These are phyloP conservation scores for Macrotus californicus DNA, from an alignment of 2,113 vertebrate species.

Conservation along the genomic window DNA sequence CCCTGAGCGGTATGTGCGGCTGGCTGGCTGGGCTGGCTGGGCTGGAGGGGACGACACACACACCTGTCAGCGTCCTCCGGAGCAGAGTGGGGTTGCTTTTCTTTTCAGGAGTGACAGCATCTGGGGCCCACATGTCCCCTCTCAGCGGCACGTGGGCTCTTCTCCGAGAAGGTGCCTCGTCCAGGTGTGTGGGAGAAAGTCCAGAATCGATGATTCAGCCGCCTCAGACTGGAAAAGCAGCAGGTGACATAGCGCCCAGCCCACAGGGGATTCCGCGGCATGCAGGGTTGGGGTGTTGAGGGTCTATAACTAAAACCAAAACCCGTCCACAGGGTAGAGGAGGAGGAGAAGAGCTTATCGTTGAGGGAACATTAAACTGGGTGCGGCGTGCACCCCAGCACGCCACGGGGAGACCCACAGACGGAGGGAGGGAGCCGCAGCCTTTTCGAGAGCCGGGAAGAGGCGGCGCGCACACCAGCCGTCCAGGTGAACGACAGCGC, in stretches of 20 bases:
- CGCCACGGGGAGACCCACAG: not conserved
- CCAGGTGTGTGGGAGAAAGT: rapidly evolving
- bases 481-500: not conserved
- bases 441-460: not conserved
- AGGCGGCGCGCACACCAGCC: rapidly evolving
- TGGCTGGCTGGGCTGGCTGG: not conserved
- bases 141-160: not conserved
- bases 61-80: not conserved
- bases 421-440: not conserved
- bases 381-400: not conserved
- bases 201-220: rapidly evolving
- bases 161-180: rapidly evolving
- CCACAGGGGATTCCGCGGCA: rapidly evolving
- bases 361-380: rapidly evolving
- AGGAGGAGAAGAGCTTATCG: not conserved
- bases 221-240: not conserved
- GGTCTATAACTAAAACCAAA: not conserved
- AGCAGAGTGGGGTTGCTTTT: no score
- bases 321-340: not conserved
- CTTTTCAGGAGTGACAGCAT: not conserved
- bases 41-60: rapidly evolving
- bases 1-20: rapidly evolving
- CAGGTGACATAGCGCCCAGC: not conserved
- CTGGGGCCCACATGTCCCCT: rapidly evolving
- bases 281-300: rapidly evolving